These are phyloP conservation scores for Eurystomus glaucurus DNA, from an alignment of 2,797 vertebrate genomes.

Conservation along the genomic window DNA sequence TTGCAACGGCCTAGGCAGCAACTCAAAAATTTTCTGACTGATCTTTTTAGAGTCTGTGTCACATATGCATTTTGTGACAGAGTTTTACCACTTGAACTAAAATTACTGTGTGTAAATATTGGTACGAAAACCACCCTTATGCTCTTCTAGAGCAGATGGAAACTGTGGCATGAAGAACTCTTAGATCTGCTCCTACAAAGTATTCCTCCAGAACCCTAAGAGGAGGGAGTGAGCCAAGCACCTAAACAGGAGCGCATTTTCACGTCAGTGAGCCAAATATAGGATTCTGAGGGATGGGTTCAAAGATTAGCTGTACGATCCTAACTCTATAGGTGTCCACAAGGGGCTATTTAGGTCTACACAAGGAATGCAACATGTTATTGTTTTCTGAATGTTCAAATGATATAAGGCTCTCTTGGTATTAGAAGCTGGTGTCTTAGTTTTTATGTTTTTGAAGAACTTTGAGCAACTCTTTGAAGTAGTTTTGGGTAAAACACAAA, in stretches of 20 bases:
- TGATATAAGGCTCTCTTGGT: neutral
- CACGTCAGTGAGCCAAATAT: neutral
- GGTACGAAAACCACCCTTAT: accelerated
- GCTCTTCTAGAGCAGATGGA: neutral
- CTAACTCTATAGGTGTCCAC: neutral
- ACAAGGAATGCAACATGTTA: accelerated
- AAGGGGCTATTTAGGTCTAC: neutral
- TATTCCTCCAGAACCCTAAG: neutral
- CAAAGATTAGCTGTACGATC: neutral
- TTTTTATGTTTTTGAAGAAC: neutral
- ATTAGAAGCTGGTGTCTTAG: neutral
- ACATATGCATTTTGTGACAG: neutral
- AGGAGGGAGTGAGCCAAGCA: neutral
- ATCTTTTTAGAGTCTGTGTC: neutral
- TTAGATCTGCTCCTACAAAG: neutral
- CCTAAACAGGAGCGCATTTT: neutral
- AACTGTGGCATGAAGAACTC: neutral
- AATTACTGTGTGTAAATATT: neutral
- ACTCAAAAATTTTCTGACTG: neutral
- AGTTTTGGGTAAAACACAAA: neutral
- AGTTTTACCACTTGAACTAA: neutral
- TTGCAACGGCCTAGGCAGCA: neutral
- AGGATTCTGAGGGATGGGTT: neutral
- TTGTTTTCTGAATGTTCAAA: neutral
- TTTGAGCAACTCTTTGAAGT: neutral